Conservation (phyloP, 2,888 invertebrate genomes). For the Acheta domesticus region DNA sequence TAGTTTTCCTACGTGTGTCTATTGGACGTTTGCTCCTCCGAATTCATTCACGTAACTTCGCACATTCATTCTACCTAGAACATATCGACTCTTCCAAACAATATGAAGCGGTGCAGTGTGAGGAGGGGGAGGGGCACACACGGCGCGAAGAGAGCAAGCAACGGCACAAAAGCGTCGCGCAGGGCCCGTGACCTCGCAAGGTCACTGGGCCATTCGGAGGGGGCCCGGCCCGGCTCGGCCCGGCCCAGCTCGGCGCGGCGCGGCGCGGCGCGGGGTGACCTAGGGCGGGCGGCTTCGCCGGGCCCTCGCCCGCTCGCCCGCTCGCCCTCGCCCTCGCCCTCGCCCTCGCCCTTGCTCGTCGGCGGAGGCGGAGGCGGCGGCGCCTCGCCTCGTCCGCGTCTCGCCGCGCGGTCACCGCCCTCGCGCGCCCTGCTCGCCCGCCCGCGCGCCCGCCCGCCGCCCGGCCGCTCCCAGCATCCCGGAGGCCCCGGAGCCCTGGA, state of each 20-base stretch:
- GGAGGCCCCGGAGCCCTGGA: conserved; percentile 5
- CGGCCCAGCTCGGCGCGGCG: neutral
- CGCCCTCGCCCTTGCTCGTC: neutral
- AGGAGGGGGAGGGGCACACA: too few relatives aligned
- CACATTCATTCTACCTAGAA: too few relatives aligned
- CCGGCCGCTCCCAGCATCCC: neutral
- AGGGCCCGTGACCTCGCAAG: conserved; percentile 26
- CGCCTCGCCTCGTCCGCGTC: neutral
- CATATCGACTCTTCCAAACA: too few relatives aligned
- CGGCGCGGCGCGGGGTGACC: neutral
- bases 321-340: too few relatives aligned
- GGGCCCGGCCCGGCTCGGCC: too few relatives aligned
- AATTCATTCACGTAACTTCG: too few relatives aligned
- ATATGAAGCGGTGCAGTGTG: too few relatives aligned
- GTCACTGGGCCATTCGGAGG: conserved; percentile 19
- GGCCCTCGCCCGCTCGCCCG: too few relatives aligned
- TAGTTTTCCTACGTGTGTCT: too few relatives aligned
- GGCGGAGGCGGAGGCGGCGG: conserved; percentile 22
- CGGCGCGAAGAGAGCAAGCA: neutral
- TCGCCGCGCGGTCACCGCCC: neutral
- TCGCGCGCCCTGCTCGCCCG: conserved; percentile 25
- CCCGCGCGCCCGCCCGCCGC: neutral
- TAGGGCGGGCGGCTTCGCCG: too few relatives aligned
- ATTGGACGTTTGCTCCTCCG: too few relatives aligned
- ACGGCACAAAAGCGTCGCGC: neutral